These are phyloP conservation scores for Caenorhabditis sulstoni DNA, from an alignment of 2,888 invertebrate genomes.

Conservation along the genomic window DNA sequence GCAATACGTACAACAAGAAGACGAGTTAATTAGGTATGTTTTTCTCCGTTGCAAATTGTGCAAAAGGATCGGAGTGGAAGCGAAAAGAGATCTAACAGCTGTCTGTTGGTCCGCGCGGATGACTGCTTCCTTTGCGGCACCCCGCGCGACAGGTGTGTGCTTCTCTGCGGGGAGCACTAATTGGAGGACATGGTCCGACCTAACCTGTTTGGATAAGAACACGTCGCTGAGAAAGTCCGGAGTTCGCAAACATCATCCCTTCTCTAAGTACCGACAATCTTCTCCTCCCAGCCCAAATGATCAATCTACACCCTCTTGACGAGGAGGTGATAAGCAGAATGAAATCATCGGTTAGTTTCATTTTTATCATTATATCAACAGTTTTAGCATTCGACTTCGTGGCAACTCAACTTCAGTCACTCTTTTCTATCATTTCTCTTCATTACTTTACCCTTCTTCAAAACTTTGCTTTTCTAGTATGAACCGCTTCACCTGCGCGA, in stretches of 20 bases:
- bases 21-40: too few relatives aligned
- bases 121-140: conserved; percentile 12
- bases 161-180: conserved; percentile 24
- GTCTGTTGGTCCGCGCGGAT: conserved; percentile 28
- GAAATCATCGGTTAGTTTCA: conserved; percentile 49
- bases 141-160: conserved; percentile 33
- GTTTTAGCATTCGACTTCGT: conserved; percentile 13
- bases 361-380: conserved; percentile 34
- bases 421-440: conserved; percentile 17
- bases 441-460: neutral
- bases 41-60: too few relatives aligned
- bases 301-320: conserved; percentile 18
- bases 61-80: neutral
- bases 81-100: conserved; percentile 12
- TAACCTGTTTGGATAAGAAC: conserved; percentile 15
- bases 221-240: neutral
- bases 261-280: neutral
- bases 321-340: conserved; percentile 39
- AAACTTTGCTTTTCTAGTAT: conserved; percentile 1
- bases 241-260: neutral
- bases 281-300: neutral
- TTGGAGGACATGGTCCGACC: conserved; percentile 7
- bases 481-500: conserved; percentile 25
- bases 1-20: too few relatives aligned
- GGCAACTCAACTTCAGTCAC: conserved; percentile 31